phyloP scores from a whole-genome alignment of 2,888 invertebrate genomes.

The Biston betularia region DNA sequence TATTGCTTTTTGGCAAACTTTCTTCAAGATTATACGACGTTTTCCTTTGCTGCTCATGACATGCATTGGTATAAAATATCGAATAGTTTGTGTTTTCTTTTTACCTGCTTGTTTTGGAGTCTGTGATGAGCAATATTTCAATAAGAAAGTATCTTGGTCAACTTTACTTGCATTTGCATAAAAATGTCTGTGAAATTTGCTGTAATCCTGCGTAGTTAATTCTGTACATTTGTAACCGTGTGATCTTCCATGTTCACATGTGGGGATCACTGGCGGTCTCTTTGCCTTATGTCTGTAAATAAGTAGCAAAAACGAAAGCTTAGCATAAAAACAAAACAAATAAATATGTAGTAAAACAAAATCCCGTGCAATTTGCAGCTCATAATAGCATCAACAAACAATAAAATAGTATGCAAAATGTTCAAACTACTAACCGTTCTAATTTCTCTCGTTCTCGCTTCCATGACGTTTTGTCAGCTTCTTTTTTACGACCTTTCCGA shows the following conservation, averaged over 20 bases:
- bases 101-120: slow-evolving; percentile 31
- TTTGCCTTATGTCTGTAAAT: slow-evolving; percentile 16
- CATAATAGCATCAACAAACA: slow-evolving; percentile 9
- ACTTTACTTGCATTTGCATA: slow-evolving; percentile 36
- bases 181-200: slow-evolving; percentile 38
- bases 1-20: slow-evolving; percentile 41
- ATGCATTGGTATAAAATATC: slow-evolving; percentile 40
- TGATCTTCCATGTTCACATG: slow-evolving; percentile 33
- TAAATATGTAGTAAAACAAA: slow-evolving; percentile 11
- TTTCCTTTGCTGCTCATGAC: slow-evolving; percentile 8
- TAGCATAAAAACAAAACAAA: slow-evolving; percentile 7
- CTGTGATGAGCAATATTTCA: slow-evolving; percentile 31
- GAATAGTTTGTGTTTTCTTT: slow-evolving; percentile 38
- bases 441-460: slow-evolving; percentile 4
- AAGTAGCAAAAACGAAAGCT: slow-evolving; percentile 11
- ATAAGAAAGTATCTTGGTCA: slow-evolving; percentile 33
- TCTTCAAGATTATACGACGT: slow-evolving; percentile 19
- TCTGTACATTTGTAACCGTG: slow-evolving; percentile 37
- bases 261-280: slow-evolving; percentile 25
- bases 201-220: slow-evolving; percentile 35
- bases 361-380: slow-evolving; percentile 3
- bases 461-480: slow-evolving; percentile 12
- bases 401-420: slow-evolving; percentile 1
- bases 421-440: slow-evolving; percentile 6
- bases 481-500: slow-evolving; percentile 18